These are phyloP conservation scores for Dicranocentrus wangi DNA, from an alignment of 2,888 invertebrate species.

Conservation along the genomic window DNA sequence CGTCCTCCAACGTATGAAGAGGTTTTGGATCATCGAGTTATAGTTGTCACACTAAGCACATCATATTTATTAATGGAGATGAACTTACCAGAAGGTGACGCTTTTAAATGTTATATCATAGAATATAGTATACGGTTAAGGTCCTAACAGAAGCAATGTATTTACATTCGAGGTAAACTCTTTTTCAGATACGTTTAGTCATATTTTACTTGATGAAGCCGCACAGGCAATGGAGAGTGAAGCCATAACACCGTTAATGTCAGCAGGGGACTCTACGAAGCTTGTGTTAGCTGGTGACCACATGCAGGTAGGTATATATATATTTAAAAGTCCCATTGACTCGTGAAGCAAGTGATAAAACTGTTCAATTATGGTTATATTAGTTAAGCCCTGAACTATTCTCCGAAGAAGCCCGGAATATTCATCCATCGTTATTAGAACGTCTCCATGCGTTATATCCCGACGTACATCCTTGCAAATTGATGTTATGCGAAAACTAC, in stretches of 20 bases:
- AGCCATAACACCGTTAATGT: conserved; percentile 85
- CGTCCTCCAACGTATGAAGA: conserved; percentile 83
- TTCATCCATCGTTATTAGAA: conserved; percentile 85
- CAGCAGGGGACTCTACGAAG: conserved; percentile 83
- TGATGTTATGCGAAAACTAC: conserved; percentile 87
- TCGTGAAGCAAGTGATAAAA: neutral
- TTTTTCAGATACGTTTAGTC: conserved; percentile 80
- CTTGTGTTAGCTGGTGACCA: conserved; percentile 90
- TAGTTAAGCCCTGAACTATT: conserved; percentile 85
- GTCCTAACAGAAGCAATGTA: too few species aligned
- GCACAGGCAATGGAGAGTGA: conserved; percentile 91
- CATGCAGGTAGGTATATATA: conserved; percentile 78
- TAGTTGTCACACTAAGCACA: conserved; percentile 87
- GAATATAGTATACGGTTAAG: too few species aligned
- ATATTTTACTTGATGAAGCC: conserved; percentile 89
- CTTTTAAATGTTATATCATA: too few species aligned
- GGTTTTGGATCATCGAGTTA: conserved; percentile 81
- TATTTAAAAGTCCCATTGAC: neutral
- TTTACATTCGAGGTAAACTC: too few species aligned
- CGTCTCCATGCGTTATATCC: conserved; percentile 86
- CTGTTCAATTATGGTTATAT: neutral
- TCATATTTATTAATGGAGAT: conserved; percentile 84
- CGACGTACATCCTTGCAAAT: conserved; percentile 83
- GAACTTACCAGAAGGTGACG: conserved; percentile 80
- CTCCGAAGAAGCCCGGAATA: conserved; percentile 73